A percentile compares a stretch with the other conserved stretches of the same genome.
Conservation (phyloP, 2,888 invertebrate species). For the Ophioninae sp. region DNA sequence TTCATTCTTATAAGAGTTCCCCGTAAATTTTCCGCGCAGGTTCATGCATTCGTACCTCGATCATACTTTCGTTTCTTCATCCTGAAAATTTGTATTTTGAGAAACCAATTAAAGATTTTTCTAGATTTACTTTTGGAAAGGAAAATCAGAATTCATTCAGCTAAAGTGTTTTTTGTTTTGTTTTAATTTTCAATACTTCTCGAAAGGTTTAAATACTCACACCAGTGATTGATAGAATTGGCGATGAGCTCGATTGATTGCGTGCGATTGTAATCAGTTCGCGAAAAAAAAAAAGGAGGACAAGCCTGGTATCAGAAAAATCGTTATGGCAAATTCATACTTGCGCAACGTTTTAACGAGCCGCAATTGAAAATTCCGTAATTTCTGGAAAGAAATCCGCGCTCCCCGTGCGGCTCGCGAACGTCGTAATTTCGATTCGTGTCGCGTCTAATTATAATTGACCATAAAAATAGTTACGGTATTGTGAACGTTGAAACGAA, state of each 20-base stretch:
- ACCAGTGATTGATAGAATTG: background rate
- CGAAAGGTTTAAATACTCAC: background rate
- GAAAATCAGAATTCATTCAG: background rate
- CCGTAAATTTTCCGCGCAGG: too few species aligned
- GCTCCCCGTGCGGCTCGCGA: background rate
- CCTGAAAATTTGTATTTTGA: background rate
- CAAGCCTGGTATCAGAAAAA: background rate
- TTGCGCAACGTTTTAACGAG: background rate
- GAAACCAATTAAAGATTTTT: background rate
- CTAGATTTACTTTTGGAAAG: background rate
- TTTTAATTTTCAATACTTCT: background rate
- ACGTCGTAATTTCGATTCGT: background rate
- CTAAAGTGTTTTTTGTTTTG: background rate
- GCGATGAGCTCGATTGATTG: background rate
- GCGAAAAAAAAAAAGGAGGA: background rate
- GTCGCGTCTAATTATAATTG: conserved; percentile 20
- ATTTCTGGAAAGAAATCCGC: background rate
- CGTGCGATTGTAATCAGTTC: background rate
- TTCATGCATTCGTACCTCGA: background rate
- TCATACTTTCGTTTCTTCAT: background rate
- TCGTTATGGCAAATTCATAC: background rate
- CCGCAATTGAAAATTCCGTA: background rate
- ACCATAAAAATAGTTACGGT: conserved; percentile 38
- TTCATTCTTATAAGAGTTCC: too few species aligned
- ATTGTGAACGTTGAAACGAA: background rate